A percentile compares a stretch with the other conserved stretches of the same genome.
Evolutionary conservation across 2,888 invertebrate species (phyloP).

Genomic region (Lobophora halterata): DNA sequence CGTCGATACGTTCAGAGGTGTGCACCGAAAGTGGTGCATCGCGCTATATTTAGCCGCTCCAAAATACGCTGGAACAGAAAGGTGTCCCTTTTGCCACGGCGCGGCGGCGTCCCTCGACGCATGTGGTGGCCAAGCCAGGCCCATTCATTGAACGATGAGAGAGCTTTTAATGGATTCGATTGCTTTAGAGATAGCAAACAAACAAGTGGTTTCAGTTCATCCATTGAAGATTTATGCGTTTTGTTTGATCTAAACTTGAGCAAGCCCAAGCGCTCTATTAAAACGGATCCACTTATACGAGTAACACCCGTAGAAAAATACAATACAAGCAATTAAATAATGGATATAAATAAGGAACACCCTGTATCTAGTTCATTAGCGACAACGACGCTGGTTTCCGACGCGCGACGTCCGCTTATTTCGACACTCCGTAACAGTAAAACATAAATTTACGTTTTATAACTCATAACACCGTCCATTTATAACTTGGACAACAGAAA

Average conservation of each 20-base stretch:
- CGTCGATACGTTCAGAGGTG: slow-evolving; percentile 26
- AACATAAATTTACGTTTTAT: slow-evolving; percentile 22
- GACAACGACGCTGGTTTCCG: slow-evolving; percentile 21
- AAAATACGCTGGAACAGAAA: slow-evolving; percentile 23
- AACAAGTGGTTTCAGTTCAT: slow-evolving; percentile 4
- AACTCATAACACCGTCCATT: slow-evolving; percentile 17
- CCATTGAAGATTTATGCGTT: too few species aligned
- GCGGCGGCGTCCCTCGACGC: slow-evolving; percentile 5
- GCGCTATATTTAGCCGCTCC: slow-evolving; percentile 25
- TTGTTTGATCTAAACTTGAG: too few species aligned
- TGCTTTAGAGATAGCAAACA: slow-evolving; percentile 19
- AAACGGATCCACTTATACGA: too few species aligned
- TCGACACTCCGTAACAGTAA: slow-evolving; percentile 27
- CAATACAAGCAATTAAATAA: background rate
- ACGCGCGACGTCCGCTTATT: slow-evolving; percentile 27
- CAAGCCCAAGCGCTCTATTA: too few species aligned
- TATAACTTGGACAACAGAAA: slow-evolving; percentile 15
- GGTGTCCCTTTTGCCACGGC: slow-evolving; percentile 19
- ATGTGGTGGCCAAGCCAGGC: too few species aligned
- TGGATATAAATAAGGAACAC: slow-evolving; percentile 2
- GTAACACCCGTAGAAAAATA: too few species aligned
- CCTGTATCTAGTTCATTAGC: slow-evolving; percentile 24
- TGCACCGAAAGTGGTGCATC: slow-evolving; percentile 28
- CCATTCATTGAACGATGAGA: slow-evolving; percentile 13
- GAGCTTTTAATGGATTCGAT: slow-evolving; percentile 3